phyloP scores from a whole-genome alignment of 2,888 invertebrate species.

The Metopia argyrocephala region DNA sequence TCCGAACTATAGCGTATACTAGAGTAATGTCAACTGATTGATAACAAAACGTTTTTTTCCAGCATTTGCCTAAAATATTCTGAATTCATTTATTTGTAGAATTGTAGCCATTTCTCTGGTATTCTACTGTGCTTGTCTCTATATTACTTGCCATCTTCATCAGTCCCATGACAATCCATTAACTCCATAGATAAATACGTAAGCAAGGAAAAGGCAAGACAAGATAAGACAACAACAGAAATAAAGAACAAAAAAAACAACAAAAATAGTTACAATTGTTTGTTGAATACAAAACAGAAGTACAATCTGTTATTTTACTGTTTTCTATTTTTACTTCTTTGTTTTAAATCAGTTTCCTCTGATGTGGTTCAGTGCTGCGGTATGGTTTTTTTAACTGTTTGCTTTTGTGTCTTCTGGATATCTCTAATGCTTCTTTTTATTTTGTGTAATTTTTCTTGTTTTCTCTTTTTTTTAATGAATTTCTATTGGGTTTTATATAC shows the following conservation, averaged over 20 bases:
- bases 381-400: background rate
- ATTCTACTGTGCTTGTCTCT: too few species aligned
- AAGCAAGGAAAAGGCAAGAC: too few species aligned
- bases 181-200: background rate
- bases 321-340: background rate
- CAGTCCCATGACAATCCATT: background rate
- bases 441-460: background rate
- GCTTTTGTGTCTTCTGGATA: too few species aligned
- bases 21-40: too few species aligned
- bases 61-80: too few species aligned
- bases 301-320: slow-evolving; percentile 30
- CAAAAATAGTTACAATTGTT: slow-evolving; percentile 59
- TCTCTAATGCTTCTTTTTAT: background rate
- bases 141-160: background rate
- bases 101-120: background rate
- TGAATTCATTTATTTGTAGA: too few species aligned
- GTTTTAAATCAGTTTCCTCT: background rate
- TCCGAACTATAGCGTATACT: too few species aligned
- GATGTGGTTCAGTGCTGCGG: background rate
- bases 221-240: slow-evolving; percentile 40
- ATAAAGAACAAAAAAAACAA: background rate
- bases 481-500: background rate
- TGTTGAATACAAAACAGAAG: background rate
- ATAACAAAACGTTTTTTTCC: too few species aligned
- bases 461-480: background rate